These are phyloP conservation scores for Nerophis ophidion DNA, from an alignment of 2,113 vertebrate species.

Conservation along the genomic window DNA sequence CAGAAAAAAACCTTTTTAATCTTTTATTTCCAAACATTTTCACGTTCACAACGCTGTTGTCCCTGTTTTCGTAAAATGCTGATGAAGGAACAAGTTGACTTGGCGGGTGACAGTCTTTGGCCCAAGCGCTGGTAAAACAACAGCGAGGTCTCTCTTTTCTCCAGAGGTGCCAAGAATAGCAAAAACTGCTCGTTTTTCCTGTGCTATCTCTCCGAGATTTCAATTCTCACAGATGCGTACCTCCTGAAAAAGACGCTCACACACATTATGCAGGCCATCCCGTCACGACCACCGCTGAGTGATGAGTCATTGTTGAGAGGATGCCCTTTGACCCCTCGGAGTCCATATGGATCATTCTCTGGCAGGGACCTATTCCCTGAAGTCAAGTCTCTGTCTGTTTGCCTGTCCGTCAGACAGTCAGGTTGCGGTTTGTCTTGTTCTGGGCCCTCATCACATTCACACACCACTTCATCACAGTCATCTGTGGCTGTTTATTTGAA, in stretches of 20 bases:
- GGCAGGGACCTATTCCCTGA: slow-evolving; percentile 64
- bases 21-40: slow-evolving; percentile 38
- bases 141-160: slow-evolving; percentile 39
- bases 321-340: slow-evolving; percentile 53
- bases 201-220: slow-evolving; percentile 54
- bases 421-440: slow-evolving; percentile 42
- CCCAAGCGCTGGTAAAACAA: slow-evolving; percentile 56
- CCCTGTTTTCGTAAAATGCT: slow-evolving; percentile 13
- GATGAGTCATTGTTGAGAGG: slow-evolving; percentile 65
- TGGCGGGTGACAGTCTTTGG: slow-evolving; percentile 54
- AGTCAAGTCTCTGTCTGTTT: slow-evolving; percentile 65
- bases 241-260: slow-evolving; percentile 23
- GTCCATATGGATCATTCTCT: slow-evolving; percentile 66
- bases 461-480: slow-evolving; percentile 64
- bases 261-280: slow-evolving; percentile 26
- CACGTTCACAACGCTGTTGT: slow-evolving; percentile 41
- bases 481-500: slow-evolving; percentile 63
- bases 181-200: slow-evolving; percentile 52
- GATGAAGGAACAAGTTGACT: slow-evolving; percentile 44
- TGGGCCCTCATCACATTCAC: slow-evolving; percentile 52
- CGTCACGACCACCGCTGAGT: slow-evolving; percentile 58
- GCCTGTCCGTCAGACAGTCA: slow-evolving; percentile 59
- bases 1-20: too few species aligned
- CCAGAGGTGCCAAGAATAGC: slow-evolving; percentile 42
- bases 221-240: slow-evolving; percentile 10